phyloP scores from a whole-genome alignment of 2,113 vertebrate species.

The Salvelinus namaycush region DNA sequence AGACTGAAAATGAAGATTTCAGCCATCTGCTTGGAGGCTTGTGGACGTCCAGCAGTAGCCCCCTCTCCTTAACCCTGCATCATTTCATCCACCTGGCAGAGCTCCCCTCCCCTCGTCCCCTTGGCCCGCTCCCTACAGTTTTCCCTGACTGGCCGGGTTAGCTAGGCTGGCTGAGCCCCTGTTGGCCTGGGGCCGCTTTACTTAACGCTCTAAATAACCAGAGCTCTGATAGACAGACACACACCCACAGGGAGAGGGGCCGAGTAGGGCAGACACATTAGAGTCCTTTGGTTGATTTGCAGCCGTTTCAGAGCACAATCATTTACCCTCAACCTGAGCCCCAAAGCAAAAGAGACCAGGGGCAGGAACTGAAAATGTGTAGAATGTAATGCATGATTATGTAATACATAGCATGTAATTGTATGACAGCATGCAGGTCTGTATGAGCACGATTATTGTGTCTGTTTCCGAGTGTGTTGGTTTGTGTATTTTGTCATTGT shows the following conservation, averaged over 20 bases:
- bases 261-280: slow-evolving; percentile 52
- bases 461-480: neutral
- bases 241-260: slow-evolving; percentile 21
- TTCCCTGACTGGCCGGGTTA: slow-evolving; percentile 2
- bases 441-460: neutral
- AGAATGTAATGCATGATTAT: too few species aligned
- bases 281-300: slow-evolving; percentile 22
- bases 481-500: slow-evolving; percentile 4
- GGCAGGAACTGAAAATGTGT: too few species aligned
- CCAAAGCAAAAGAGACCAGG: too few species aligned
- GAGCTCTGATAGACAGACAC: slow-evolving; percentile 4
- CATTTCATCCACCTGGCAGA: neutral
- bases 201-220: slow-evolving; percentile 71
- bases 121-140: neutral
- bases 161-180: slow-evolving; percentile 5
- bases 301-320: slow-evolving; percentile 44
- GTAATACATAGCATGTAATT: too few species aligned
- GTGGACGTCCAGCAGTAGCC: neutral
- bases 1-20: too few species aligned
- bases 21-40: too few species aligned
- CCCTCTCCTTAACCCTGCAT: neutral
- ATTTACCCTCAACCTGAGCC: slow-evolving; percentile 33
- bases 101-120: neutral
- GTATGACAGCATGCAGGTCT: neutral
- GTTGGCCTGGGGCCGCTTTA: slow-evolving; percentile 62